Conservation (phyloP, 2,888 invertebrate genomes). For the Ganaspis brasiliensis region DNA sequence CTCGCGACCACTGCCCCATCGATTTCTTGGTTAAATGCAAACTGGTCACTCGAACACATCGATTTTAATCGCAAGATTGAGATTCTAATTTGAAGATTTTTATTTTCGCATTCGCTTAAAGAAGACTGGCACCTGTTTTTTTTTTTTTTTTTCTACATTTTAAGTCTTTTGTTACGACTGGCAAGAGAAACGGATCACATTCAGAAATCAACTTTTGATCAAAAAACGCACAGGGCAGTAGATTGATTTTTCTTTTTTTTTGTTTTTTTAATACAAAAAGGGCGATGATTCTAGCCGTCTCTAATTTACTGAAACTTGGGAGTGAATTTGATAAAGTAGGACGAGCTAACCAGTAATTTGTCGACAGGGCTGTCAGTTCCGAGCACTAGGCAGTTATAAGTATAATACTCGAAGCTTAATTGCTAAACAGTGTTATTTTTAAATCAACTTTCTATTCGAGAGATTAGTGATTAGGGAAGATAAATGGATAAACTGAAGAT, state of each 20-base stretch:
- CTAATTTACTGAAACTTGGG: not conserved
- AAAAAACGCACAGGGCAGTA: constrained; percentile 3
- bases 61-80: constrained; percentile 28
- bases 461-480: constrained; percentile 4
- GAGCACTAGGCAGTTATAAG: constrained; percentile 36
- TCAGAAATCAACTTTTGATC: not conserved
- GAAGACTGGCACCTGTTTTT: constrained; percentile 50
- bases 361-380: constrained; percentile 39
- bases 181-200: constrained; percentile 24
- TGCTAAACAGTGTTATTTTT: constrained; percentile 45
- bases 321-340: constrained; percentile 16
- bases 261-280: not conserved
- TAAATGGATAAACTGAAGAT: constrained; percentile 3
- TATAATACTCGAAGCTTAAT: constrained; percentile 39
- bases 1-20: constrained; percentile 43
- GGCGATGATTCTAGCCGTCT: not conserved
- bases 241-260: constrained; percentile 1
- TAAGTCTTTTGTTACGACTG: too few relatives aligned
- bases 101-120: constrained; percentile 37
- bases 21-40: constrained; percentile 28
- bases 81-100: constrained; percentile 31
- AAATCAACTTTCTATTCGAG: constrained; percentile 14
- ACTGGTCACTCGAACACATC: constrained; percentile 41
- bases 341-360: constrained; percentile 29
- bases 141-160: too few relatives aligned